These are phyloP conservation scores for Syritta pipiens DNA, from an alignment of 2,888 invertebrate species.

Conservation along the genomic window DNA sequence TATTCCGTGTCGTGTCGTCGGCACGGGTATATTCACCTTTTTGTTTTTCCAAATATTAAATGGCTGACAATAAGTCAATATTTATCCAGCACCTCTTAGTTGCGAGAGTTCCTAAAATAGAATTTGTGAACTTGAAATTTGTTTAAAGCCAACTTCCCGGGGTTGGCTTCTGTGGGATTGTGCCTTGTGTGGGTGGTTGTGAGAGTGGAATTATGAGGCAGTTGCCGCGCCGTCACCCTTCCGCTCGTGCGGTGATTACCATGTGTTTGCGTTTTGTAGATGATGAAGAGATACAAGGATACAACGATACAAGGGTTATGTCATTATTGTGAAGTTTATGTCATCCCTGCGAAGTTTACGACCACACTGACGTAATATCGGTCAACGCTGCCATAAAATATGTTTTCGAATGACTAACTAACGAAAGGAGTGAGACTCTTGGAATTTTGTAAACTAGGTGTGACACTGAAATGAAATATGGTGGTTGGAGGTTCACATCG, in stretches of 20 bases:
- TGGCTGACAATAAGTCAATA: background rate
- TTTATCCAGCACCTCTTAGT: background rate
- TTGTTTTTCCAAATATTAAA: background rate
- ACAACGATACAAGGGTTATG: constrained; percentile 22
- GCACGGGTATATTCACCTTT: constrained; percentile 4
- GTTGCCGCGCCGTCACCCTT: too few species aligned
- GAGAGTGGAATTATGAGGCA: background rate
- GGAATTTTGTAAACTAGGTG: constrained; percentile 7
- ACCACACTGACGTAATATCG: constrained; percentile 17
- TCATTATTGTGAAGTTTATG: constrained; percentile 19
- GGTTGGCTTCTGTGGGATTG: too few species aligned
- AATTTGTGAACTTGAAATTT: constrained; percentile 3
- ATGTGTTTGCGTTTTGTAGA: constrained; percentile 15
- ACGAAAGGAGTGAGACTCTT: background rate
- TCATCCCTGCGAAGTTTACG: constrained; percentile 12
- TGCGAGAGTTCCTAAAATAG: background rate
- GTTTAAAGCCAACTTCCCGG: background rate
- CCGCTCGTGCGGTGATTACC: background rate
- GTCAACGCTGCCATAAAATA: constrained; percentile 16
- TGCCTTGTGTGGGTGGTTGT: too few species aligned
- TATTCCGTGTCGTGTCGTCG: constrained; percentile 15
- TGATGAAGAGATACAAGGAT: background rate
- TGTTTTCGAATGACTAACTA: constrained; percentile 21
- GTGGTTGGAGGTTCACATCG: background rate
- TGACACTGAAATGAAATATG: background rate